phyloP scores from a whole-genome alignment of 2,113 vertebrate species.

The Geococcyx californianus region DNA sequence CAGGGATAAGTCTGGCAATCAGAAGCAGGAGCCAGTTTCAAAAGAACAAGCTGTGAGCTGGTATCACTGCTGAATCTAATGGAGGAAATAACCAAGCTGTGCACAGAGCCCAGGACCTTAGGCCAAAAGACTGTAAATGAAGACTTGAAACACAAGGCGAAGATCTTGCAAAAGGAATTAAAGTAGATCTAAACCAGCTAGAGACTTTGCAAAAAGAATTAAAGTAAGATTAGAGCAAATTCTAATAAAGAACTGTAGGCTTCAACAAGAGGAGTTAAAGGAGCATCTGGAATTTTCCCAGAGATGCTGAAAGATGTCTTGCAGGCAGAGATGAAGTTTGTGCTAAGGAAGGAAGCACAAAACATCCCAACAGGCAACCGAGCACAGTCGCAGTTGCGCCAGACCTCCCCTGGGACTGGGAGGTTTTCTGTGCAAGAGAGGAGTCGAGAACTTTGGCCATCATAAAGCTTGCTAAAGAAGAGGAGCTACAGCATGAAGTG shows the following conservation, averaged over 20 bases:
- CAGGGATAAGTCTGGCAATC: not conserved
- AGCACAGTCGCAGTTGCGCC: not conserved
- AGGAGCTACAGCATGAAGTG: not conserved
- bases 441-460: not conserved
- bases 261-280: not conserved
- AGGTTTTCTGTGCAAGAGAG: too few relatives aligned
- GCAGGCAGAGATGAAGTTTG: not conserved
- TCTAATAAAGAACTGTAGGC: not conserved
- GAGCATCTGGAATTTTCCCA: conserved; percentile 10
- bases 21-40: not conserved
- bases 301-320: not conserved
- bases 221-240: conserved; percentile 45
- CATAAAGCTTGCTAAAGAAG: not conserved
- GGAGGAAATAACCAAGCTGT: not conserved
- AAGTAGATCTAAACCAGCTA: conserved; percentile 15
- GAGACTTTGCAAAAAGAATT: conserved; percentile 38
- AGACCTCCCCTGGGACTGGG: not conserved
- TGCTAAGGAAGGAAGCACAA: not conserved
- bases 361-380: accelerated
- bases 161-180: conserved; percentile 46
- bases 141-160: conserved; percentile 26
- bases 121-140: conserved; percentile 35
- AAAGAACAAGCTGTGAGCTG: not conserved
- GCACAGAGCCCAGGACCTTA: not conserved
- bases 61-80: not conserved